Evolutionary conservation across 2,797 vertebrate species (phyloP), one percentile per base, ranked within the genome.

Genomic region (Fistularia commersonii): DNA sequence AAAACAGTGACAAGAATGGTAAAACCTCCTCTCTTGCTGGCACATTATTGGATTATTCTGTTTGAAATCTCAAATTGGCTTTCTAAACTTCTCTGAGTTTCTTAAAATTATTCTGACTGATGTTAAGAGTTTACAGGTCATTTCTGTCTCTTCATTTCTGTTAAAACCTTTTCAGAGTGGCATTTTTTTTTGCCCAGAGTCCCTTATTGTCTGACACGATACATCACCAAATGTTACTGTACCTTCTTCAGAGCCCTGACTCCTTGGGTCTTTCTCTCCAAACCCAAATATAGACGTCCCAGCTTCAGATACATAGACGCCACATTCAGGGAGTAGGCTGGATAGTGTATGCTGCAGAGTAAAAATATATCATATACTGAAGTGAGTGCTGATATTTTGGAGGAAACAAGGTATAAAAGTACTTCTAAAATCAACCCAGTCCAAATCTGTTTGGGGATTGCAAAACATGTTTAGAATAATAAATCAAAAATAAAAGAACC

Each of bases 271-370:
- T 82, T 94, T 79, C 92, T 95, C 48, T 94, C 92, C 59, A 99
- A 87, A 0, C 93, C 91, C 88, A 97, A 84, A 74, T 98, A 93
- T 11, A 99, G 86, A 48, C 95, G 88, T 14, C 96, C 97, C 41
- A 99, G 78, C 76, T 99, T 99, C 77, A 99, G 87, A 91, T 96
- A 98, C 93, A 99, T 97, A 45, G 96, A 98, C 0, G 97, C 95
- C 86, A 99, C 96, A 0, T 99, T 99, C 73, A 99, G 90, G 0
- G 96, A 99, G 81, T 94, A 98, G 40, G 88, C 72, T 1, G 97
- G 96, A 57, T 99, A 99, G 77, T 98, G 94, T 65, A 95, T 92
- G 56, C 95, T 98, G 85, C 7, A 35, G 54, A 67, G 11, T 66
- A 6, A 57, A 55, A 8, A 47, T 5, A 0, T 51, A 49, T 45